phyloP scores from a whole-genome alignment of 2,113 vertebrate genomes.

The Hassar affinis region DNA sequence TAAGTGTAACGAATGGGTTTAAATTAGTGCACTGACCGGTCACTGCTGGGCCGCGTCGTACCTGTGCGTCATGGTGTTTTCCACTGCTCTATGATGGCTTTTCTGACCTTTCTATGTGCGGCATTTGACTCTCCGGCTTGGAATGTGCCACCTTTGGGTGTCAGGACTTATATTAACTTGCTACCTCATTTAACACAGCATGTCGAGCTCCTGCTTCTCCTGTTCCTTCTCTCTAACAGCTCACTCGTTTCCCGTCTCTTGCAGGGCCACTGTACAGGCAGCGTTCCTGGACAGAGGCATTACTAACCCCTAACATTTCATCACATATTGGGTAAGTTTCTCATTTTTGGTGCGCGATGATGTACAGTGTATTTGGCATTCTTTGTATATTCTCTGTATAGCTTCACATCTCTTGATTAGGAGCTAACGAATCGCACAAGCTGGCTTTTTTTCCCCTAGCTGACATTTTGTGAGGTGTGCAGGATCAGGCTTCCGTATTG shows the following conservation, averaged over 20 bases:
- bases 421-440: neutral
- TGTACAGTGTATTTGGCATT: neutral
- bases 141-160: slow-evolving; percentile 68
- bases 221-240: slow-evolving; percentile 35
- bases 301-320: slow-evolving; percentile 52
- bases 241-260: slow-evolving; percentile 38
- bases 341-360: neutral
- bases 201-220: slow-evolving; percentile 5
- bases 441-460: neutral
- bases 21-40: slow-evolving; percentile 31
- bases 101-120: slow-evolving; percentile 55
- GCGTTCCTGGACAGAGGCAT: slow-evolving; percentile 36
- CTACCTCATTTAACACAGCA: neutral
- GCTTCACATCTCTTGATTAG: neutral
- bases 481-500: neutral
- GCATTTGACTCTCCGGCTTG: slow-evolving; percentile 64
- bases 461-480: neutral
- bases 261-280: slow-evolving; percentile 47
- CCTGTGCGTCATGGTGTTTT: slow-evolving; percentile 33
- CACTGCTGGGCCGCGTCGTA: neutral
- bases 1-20: neutral
- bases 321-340: slow-evolving; percentile 48
- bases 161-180: slow-evolving; percentile 56
- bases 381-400: neutral
- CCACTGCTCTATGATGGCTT: slow-evolving; percentile 48